A percentile compares a stretch with the other conserved stretches of the same genome.
Conservation (phyloP, 1,140 invertebrate species). For the Gryllus bimaculatus region DNA sequence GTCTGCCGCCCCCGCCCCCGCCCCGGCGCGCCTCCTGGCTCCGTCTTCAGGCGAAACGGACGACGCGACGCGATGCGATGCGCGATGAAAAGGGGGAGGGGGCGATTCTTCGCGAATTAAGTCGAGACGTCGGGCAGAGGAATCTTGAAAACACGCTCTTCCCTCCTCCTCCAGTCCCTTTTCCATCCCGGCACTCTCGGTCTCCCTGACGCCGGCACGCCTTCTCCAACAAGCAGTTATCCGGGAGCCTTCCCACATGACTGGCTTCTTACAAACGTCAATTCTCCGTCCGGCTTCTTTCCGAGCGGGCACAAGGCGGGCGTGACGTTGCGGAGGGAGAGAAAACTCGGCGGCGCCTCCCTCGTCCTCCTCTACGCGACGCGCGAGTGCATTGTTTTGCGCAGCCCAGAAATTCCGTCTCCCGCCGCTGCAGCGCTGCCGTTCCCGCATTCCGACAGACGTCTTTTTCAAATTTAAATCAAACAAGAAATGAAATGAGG, state of each 20-base stretch:
- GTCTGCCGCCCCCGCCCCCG: background rate
- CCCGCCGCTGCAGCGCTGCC: background rate
- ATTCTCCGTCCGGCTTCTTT: background rate
- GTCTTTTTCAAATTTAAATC: conserved; percentile 2
- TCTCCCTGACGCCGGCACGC: background rate
- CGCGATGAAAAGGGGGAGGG: background rate
- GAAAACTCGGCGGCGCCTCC: background rate
- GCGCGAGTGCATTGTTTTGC: background rate
- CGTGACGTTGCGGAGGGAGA: background rate
- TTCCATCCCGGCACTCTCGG: background rate
- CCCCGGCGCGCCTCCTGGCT: background rate
- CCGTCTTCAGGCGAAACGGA: background rate
- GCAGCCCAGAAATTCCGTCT: background rate
- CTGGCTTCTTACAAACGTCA: conserved; percentile 3
- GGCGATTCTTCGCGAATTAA: background rate
- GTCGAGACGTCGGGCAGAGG: background rate
- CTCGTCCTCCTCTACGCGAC: too few relatives aligned
- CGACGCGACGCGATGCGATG: background rate
- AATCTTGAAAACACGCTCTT: background rate
- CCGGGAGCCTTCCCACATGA: background rate
- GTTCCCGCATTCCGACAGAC: background rate
- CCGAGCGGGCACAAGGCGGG: background rate
- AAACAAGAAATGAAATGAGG: conserved; percentile 5
- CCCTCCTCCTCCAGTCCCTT: background rate
- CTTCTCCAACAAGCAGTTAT: background rate